Base-by-base conservation (phyloP, 2,888 invertebrate species). In the Leptinotarsa tumamoca region DNA sequence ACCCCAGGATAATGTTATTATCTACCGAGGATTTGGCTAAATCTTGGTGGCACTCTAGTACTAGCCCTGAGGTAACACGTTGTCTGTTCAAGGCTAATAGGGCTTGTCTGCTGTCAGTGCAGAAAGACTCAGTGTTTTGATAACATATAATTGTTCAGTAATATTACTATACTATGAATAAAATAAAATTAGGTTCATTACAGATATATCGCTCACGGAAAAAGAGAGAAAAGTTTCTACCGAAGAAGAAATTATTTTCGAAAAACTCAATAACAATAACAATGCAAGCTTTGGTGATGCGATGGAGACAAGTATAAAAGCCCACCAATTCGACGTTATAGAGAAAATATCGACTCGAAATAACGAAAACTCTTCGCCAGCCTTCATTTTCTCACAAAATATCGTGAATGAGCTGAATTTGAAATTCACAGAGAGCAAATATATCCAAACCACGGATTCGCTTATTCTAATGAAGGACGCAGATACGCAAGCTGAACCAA, bases 181-280 rank as follows among this genome's bases (percentile, higher is more conserved):
- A 21, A 23, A 14, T 58, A 58, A 18, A 54, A 54, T 4, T n/a
- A 54, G 7, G 13, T 58, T 58, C 7, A 49, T 75, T 71, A 68
- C 54, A 71, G 74, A 68, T n/a, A 23, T 51, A n/a, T 33, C 18
- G 3, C 33, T 75, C 15, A 75, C 74, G 15, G 71, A 68, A 52
- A 75, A 75, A 27, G 74, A 75, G 49, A 75, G 68, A 33, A 56
- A 56, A 13, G 68, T 54, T 15, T 75, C 71, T 33, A n/a, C 49
- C 10, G 68, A 75, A 23, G 74, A 75, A 54, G 63, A 68, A 49
- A 63, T 68, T 51, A 13, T 71, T 33, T 75, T 68, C 58, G 7
- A 68, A 18, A 75, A 75, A 75, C 68, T 14, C 3, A 71, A 63
- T 21, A 58, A 49, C 14, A 49, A 33, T n/a, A 49, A 67, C 49